Evolutionary conservation across 1,140 invertebrate species (phyloP).

Genomic region (Tetranychus urticae): DNA sequence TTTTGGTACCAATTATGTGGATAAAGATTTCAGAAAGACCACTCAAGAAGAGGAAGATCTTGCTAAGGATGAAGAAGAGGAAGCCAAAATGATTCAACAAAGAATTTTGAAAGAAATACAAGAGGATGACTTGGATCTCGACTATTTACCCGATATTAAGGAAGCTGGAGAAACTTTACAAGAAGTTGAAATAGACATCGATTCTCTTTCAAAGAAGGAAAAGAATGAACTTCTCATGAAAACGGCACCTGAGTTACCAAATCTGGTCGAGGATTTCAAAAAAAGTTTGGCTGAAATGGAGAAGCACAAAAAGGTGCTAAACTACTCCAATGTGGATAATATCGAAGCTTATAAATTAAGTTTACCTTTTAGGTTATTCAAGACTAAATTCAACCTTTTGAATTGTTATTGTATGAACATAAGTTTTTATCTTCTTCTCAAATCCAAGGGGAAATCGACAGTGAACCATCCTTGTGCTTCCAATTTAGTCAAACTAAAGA

Average conservation of each 20-base stretch:
- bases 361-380: slow-evolving; percentile 1
- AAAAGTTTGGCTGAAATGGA: slow-evolving; percentile 25
- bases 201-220: slow-evolving; percentile 16
- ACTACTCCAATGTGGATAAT: slow-evolving; percentile 9
- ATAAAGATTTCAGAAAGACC: slow-evolving; percentile 47
- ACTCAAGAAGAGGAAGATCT: slow-evolving; percentile 16
- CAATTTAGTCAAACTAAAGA: neutral
- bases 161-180: slow-evolving; percentile 22
- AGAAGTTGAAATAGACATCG: slow-evolving; percentile 17
- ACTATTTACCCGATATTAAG: slow-evolving; percentile 43
- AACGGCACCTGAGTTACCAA: slow-evolving; percentile 10
- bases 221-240: slow-evolving; percentile 16
- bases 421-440: slow-evolving; percentile 57
- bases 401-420: slow-evolving; percentile 56
- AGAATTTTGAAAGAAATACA: slow-evolving; percentile 8
- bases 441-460: slow-evolving; percentile 36
- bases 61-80: slow-evolving; percentile 13
- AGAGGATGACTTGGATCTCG: slow-evolving; percentile 23
- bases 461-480: slow-evolving; percentile 51
- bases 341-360: slow-evolving; percentile 1
- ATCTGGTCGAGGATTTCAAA: slow-evolving; percentile 11
- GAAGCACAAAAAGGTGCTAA: slow-evolving; percentile 16
- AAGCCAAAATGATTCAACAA: slow-evolving; percentile 13
- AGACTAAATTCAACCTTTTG: slow-evolving; percentile 7
- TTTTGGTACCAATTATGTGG: slow-evolving; percentile 65